Evolutionary conservation across 2,888 invertebrate species (phyloP).

Genomic region (Orthosia gracilis): DNA sequence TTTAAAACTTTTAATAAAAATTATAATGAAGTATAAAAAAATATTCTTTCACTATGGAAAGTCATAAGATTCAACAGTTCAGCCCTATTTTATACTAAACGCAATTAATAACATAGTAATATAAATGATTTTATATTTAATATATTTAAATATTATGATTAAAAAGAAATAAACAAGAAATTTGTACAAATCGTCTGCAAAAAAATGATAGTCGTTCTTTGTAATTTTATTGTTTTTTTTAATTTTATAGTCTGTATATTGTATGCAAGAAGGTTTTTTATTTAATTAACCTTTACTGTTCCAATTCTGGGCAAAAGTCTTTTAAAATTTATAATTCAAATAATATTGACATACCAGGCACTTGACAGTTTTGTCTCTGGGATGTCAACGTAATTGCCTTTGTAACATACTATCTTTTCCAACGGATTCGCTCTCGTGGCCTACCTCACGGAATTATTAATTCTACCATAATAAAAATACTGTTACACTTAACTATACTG

Average conservation of each 20-base stretch:
- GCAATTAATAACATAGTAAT: conserved; percentile 9
- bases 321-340: no score
- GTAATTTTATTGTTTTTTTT: background rate
- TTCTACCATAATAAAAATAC: no score
- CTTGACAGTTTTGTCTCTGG: no score
- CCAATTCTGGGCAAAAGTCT: no score
- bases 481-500: no score
- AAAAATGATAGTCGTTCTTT: background rate
- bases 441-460: no score
- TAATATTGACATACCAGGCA: no score
- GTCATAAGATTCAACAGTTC: background rate
- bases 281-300: no score
- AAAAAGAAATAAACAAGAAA: conserved; percentile 9
- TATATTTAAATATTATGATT: conserved; percentile 7
- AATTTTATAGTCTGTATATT: background rate
- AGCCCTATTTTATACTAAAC: background rate
- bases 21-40: background rate
- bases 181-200: conserved; percentile 12
- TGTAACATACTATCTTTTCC: no score
- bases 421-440: no score
- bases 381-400: no score
- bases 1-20: background rate
- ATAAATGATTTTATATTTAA: conserved; percentile 9
- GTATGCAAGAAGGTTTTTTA: background rate
- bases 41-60: background rate